Conservation (phyloP, 2,888 invertebrate genomes). For the Chouioia cunea region DNA sequence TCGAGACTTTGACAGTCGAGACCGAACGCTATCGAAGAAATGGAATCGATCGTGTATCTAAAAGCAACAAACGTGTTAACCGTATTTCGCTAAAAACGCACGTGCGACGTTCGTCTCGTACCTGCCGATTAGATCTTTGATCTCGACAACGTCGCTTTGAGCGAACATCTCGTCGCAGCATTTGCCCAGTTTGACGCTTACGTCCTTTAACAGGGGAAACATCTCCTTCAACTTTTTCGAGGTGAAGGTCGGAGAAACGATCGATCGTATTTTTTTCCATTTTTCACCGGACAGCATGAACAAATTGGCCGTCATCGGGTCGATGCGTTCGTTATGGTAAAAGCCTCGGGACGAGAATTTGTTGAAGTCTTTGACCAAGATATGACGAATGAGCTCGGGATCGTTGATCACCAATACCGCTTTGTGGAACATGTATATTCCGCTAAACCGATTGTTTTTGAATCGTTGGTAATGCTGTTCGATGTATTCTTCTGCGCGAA, state of each 20-base stretch:
- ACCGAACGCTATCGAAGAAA: constrained; percentile 60
- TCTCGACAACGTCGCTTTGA: constrained; percentile 46
- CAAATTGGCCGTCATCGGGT: constrained; percentile 60
- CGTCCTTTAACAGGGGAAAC: constrained; percentile 57
- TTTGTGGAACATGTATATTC: constrained; percentile 75
- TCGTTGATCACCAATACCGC: constrained; percentile 73
- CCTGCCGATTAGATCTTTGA: constrained; percentile 56
- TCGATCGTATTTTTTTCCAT: constrained; percentile 64
- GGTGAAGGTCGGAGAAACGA: constrained; percentile 65
- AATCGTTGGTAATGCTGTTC: neutral
- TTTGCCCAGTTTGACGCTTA: constrained; percentile 52
- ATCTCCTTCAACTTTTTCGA: constrained; percentile 65
- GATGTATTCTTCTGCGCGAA: no score
- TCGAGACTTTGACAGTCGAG: constrained; percentile 56
- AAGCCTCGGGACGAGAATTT: constrained; percentile 63
- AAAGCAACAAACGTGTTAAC: no score
- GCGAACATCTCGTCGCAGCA: constrained; percentile 32
- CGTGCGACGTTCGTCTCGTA: constrained; percentile 36
- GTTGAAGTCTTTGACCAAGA: constrained; percentile 62
- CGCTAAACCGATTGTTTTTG: constrained; percentile 65
- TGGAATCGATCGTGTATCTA: constrained; percentile 58
- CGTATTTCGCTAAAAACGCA: no score
- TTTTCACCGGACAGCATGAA: constrained; percentile 58
- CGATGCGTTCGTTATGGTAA: constrained; percentile 57
- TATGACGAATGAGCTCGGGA: constrained; percentile 58